These are phyloP conservation scores for Parauchenoglanis punctatus DNA, from an alignment of 2,797 vertebrate species.

Conservation along the genomic window DNA sequence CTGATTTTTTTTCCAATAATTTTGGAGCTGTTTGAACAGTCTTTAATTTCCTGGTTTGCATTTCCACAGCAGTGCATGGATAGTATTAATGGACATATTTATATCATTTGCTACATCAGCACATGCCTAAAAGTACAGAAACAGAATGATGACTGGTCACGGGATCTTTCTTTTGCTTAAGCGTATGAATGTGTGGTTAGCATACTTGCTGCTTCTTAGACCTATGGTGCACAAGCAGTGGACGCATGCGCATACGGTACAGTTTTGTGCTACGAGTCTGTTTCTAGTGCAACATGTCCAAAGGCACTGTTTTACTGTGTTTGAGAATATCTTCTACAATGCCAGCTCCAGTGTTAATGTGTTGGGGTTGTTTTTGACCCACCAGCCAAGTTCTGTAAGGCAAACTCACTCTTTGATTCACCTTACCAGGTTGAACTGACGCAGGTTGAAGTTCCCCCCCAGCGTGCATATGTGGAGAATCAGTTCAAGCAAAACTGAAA, in stretches of 20 bases:
- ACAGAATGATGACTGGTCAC: not conserved
- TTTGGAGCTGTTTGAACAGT: no score
- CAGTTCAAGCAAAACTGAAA: not conserved
- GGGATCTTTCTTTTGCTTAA: not conserved
- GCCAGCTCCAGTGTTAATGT: not conserved
- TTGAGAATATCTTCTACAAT: not conserved
- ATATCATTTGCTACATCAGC: not conserved
- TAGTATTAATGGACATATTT: not conserved
- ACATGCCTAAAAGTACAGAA: not conserved
- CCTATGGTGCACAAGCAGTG: not conserved
- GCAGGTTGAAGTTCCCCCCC: no score
- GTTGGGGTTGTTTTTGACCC: not conserved
- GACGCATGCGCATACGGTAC: not conserved
- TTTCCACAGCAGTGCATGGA: not conserved
- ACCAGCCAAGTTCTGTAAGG: not conserved
- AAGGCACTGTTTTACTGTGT: not conserved
- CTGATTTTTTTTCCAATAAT: not conserved
- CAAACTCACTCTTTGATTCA: not conserved
- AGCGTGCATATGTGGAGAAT: not conserved
- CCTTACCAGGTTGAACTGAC: not conserved
- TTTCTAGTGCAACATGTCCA: not conserved
- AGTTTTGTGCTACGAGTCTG: not conserved
- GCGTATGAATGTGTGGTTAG: not conserved
- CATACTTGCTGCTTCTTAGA: not conserved
- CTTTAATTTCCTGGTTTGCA: not conserved